These are phyloP conservation scores for Rugalucina vietnamica DNA, from an alignment of 2,888 invertebrate species.

Conservation along the genomic window DNA sequence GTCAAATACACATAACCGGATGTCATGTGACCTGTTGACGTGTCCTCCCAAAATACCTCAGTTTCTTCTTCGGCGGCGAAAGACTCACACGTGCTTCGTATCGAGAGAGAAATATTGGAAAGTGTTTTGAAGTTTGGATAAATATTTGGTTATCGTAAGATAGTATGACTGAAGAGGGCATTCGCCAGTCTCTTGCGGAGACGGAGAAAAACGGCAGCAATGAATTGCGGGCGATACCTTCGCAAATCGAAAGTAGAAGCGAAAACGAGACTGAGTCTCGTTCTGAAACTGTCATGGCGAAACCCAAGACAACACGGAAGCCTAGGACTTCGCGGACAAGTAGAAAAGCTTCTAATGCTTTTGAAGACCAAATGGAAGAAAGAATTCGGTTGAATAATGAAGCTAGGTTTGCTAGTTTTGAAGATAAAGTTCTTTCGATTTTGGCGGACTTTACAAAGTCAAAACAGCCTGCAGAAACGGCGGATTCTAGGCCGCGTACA, in stretches of 20 bases:
- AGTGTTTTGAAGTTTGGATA: not conserved
- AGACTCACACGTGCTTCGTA: too few relatives aligned
- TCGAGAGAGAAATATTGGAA: not conserved
- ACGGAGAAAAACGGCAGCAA: not conserved
- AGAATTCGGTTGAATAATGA: too few relatives aligned
- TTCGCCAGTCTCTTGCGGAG: too few relatives aligned
- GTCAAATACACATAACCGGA: not conserved
- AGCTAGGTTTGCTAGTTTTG: too few relatives aligned
- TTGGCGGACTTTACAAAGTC: not conserved
- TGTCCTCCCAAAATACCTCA: not conserved
- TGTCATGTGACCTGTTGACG: not conserved
- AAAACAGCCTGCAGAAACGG: not conserved
- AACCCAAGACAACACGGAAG: too few relatives aligned
- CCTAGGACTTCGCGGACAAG: too few relatives aligned
- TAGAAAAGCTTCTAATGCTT: not conserved
- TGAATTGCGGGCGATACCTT: too few relatives aligned
- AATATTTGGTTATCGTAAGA: too few relatives aligned
- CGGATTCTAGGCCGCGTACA: not conserved
- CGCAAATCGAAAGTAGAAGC: not conserved
- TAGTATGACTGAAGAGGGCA: too few relatives aligned
- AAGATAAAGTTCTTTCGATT: not conserved
- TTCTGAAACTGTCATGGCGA: too few relatives aligned
- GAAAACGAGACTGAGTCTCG: too few relatives aligned
- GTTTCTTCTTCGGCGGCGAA: too few relatives aligned
- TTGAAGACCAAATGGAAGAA: not conserved